Base-by-base conservation (phyloP, 2,113 vertebrate species). In the Parus major region DNA sequence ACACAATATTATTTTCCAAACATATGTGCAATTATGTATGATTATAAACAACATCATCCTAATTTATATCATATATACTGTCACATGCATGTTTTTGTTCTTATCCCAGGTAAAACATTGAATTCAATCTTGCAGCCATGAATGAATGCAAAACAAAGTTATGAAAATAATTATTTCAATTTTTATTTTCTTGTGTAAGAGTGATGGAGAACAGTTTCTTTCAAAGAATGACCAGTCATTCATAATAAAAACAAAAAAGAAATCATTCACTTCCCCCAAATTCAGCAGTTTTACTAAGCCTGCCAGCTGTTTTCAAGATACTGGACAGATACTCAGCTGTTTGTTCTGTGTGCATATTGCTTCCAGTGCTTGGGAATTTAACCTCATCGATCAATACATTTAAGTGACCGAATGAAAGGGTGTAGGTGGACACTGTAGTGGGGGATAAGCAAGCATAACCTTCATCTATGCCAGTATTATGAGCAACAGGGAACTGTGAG, bases 311-410 rank as follows among this genome's bases (percentile, higher is more conserved):
- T 80, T 27, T n/a, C 65, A 81, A 63, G 42, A 72, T 93, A 10
- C 27, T 49, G 79, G 90, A 69, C 92, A 64, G 69, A 60, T 22
- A 42, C 57, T 50, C 68, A 41, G 60, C 66, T 66, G 3, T 76
- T 57, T 88, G 88, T 92, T 92, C 76, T 93, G 91, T 53, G 64
- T 65, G 35, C 59, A 21, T 82, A 15, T 96, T 85, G 84, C 92
- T 97, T 95, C 86, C 94, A 88, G 1, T 65, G 52, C 41, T 96
- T 93, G 89, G 86, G 77, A 95, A 83, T 69, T 85, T 23, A 60
- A 75, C 94, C 52, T 64, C 92, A 46, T 69, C 2, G 4, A 29
- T 64, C 33, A 19, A 25, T 41, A 14, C 19, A 6, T 66, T 17
- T 44, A 64, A 84, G 11, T 50, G 55, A 95, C 88, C 85, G 86